Conservation (phyloP, 2,888 invertebrate genomes). For the Eupithecia dodoneata region DNA sequence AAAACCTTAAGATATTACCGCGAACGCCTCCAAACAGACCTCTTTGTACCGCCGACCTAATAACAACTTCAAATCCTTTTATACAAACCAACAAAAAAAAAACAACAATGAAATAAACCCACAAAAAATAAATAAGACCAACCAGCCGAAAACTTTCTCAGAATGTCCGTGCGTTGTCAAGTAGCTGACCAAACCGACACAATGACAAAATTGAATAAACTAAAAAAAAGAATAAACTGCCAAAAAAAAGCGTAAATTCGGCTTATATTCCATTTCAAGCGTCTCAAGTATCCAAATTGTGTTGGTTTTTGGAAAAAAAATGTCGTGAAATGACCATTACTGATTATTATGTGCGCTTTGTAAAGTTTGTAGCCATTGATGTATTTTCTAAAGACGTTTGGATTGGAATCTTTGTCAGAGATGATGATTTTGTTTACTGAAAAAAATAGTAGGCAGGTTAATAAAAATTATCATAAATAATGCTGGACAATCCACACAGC, state of each 20-base stretch:
- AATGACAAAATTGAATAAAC: constrained; percentile 43
- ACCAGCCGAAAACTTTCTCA: constrained; percentile 52
- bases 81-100: constrained; percentile 50
- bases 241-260: constrained; percentile 42
- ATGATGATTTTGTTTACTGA: neutral
- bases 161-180: constrained; percentile 51
- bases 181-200: constrained; percentile 60
- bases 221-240: neutral
- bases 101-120: constrained; percentile 46
- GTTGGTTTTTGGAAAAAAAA: constrained; percentile 45
- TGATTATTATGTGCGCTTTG: constrained; percentile 38
- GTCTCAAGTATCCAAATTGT: constrained; percentile 55
- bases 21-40: constrained; percentile 63
- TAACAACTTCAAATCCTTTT: constrained; percentile 58
- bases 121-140: constrained; percentile 52
- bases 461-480: too few relatives aligned
- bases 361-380: constrained; percentile 36
- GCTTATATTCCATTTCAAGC: constrained; percentile 55
- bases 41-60: constrained; percentile 48
- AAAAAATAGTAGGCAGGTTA: neutral
- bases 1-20: constrained; percentile 47
- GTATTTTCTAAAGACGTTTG: constrained; percentile 25
- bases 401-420: neutral
- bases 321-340: constrained; percentile 57
- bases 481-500: too few relatives aligned